Evolutionary conservation across 2,113 vertebrate species (phyloP), one percentile per base, ranked within the genome.

Genomic region (Gymnocephalus cernua): DNA sequence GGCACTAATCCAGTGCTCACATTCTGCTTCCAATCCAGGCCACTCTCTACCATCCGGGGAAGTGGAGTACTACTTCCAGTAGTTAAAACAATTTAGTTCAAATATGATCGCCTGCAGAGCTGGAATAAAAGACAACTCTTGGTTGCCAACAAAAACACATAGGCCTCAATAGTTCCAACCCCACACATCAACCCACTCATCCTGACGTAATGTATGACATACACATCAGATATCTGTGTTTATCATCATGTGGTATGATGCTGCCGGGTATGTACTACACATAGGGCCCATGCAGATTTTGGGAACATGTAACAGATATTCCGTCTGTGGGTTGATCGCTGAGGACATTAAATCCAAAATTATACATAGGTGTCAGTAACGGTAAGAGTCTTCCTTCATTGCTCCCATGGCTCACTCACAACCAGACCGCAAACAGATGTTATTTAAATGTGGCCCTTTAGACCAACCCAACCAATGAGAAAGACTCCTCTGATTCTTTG

Each of bases 341-440:
- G 67, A 73, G 59, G n/a, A 64, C 58, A 15, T 83, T 71, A 61
- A 85, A 70, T 67, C 50, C 54, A 70, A 65, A 72, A 56, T 41
- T 41, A 41, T 3, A 57, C 76, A 38, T 25, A 63, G 66, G 80
- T 77, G 79, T 90, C 56, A 53, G 65, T 63, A 84, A 84, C 77
- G 72, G 56, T 72, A 54, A 75, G 79, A 57, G 50, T 74, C 82
- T 83, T 72, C 74, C 71, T 70, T 41, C 47, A 23, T 41, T 38
- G 70, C 79, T 77, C 81, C 78, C 47, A 12, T 14, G 56, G 72
- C 79, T 80, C 85, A 10, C 70, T 64, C 35, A 67, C 45, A 35
- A 83, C 50, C 86, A 74, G 80, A 92, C 91, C 83, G 59, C 89
- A 91, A 87, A 82, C 92, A 92, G 87, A 92, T 91, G 91, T 76